Evolutionary conservation across 2,797 vertebrate genomes (phyloP), one percentile per base, ranked within the genome.

Genomic region (Cuculus canorus): DNA sequence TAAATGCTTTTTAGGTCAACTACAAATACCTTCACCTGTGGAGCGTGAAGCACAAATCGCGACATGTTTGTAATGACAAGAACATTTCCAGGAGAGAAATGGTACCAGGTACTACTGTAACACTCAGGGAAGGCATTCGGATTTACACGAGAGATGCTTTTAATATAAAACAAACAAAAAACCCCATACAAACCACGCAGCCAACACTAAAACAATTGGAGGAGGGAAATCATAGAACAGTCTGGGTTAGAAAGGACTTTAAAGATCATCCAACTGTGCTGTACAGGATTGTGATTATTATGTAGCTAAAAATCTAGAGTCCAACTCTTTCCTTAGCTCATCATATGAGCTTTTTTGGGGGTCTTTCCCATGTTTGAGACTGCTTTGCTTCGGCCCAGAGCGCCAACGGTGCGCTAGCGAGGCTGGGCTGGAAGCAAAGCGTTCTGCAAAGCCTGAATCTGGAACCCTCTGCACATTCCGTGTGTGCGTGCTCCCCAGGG

Each of bases 381-480:
- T 57, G 1, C 56, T 75, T 52, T 13, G 45, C 45, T 43, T 15
- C 3, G 28, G 50, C 63, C 45, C 21, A 16, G 48, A 5, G 22
- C 48, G 15, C 21, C 13, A 47, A 10, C n/a, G n/a, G n/a, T n/a
- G n/a, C n/a, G n/a, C n/a, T n/a, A n/a, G n/a, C n/a, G 2, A 28
- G n/a, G 24, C n/a, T 0, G 10, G 52, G 52, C 52, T 45, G 21
- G 30, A 16, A 60, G 22, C 14, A 48, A 54, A 79, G 68, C 13
- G 1, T 39, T 17, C 17, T 30, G 66, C 39, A 16, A 54, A 56
- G 33, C 17, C 17, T 33, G 8, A 47, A 2, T 17, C 32, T 41
- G 17, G 24, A 25, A 22, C 28, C 16, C 1, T 0, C 1, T 2
- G 41, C 45, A 53, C 21, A 13, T 11, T 2, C 28, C 3, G 3